phyloP scores from a whole-genome alignment of 2,888 invertebrate genomes.

The Herminia tarsipennalis region DNA sequence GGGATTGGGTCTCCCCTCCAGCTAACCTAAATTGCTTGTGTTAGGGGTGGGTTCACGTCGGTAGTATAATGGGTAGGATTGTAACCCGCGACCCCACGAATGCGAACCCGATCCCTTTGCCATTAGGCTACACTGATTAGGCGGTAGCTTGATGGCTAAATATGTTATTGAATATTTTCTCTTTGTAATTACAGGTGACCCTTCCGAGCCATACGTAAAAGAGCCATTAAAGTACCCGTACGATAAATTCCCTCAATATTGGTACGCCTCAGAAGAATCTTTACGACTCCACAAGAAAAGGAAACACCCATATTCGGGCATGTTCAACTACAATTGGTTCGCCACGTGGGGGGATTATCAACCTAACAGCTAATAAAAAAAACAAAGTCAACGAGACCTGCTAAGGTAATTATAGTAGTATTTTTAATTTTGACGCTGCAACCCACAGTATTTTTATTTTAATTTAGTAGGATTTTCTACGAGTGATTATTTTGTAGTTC shows the following conservation, averaged over 20 bases:
- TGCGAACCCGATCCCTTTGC: no score
- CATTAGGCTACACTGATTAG: no score
- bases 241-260: constrained; percentile 74
- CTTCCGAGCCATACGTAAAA: constrained; percentile 64
- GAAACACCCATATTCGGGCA: constrained; percentile 75
- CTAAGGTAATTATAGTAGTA: constrained; percentile 17
- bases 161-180: no score
- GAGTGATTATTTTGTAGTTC: constrained; percentile 35
- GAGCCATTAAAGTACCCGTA: constrained; percentile 70
- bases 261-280: constrained; percentile 79
- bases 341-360: constrained; percentile 64
- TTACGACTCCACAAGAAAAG: constrained; percentile 74
- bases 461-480: constrained; percentile 9
- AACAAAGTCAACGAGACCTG: constrained; percentile 9
- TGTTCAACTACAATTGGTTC: constrained; percentile 73
- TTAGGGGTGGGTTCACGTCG: no score
- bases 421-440: constrained; percentile 31
- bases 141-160: no score
- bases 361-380: constrained; percentile 66
- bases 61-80: no score
- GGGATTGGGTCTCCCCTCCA: no score
- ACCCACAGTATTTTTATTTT: constrained; percentile 40
- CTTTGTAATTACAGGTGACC: constrained; percentile 55
- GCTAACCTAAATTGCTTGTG: no score
- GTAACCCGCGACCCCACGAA: no score